A percentile compares a stretch with the other conserved stretches of the same genome.
Evolutionary conservation across 2,113 vertebrate species (phyloP).

Genomic region (Varanus komodoensis): DNA sequence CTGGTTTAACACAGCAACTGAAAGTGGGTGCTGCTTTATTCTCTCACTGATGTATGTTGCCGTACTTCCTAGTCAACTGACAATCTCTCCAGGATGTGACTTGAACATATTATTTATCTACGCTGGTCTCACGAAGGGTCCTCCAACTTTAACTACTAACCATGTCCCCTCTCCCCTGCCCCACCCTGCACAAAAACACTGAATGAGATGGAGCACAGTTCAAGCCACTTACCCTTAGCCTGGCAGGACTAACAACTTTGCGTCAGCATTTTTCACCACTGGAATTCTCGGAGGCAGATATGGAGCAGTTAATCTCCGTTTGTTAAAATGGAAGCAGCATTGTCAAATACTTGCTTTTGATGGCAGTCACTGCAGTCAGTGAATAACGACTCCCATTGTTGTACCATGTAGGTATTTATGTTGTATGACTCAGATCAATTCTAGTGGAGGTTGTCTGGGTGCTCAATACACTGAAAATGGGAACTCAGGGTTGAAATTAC

Average conservation of each 20-base stretch:
- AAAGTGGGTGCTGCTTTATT: background rate
- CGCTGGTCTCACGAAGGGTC: background rate
- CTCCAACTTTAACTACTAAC: background rate
- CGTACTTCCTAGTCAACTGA: background rate
- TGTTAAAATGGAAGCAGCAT: background rate
- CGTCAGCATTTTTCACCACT: background rate
- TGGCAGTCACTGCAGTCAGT: background rate
- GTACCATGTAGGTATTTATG: background rate
- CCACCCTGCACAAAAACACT: background rate
- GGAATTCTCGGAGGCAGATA: slow-evolving; percentile 17
- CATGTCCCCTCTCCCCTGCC: too few relatives aligned
- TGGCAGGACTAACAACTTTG: background rate
- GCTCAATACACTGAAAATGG: background rate
- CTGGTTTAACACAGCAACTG: background rate
- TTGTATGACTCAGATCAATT: background rate
- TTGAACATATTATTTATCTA: background rate
- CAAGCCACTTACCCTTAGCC: background rate
- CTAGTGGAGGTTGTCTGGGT: background rate
- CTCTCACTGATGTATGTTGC: background rate
- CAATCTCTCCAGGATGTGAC: background rate
- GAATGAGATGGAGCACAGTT: slow-evolving; percentile 7
- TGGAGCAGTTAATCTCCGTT: background rate
- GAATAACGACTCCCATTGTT: slow-evolving; percentile 19
- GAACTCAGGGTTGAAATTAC: background rate
- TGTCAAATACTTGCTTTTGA: slow-evolving; percentile 14